These are phyloP conservation scores for Chlorospingus flavigularis DNA, from an alignment of 2,797 vertebrate genomes.

Conservation along the genomic window DNA sequence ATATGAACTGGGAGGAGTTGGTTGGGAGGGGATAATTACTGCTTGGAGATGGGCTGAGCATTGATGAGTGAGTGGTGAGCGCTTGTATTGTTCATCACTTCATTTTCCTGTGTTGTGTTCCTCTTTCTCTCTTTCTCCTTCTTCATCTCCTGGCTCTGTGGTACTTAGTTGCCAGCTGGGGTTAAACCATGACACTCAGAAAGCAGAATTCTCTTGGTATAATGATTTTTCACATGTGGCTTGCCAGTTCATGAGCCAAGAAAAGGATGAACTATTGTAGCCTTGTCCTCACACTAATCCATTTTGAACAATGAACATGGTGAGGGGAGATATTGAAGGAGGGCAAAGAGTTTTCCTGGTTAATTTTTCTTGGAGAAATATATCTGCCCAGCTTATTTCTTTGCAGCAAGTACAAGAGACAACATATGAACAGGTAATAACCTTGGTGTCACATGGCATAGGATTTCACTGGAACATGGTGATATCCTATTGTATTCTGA, in stretches of 20 bases:
- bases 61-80: not conserved
- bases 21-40: not conserved
- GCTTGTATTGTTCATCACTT: not conserved
- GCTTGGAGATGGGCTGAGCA: not conserved
- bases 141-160: not conserved
- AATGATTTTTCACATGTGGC: not conserved
- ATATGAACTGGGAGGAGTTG: not conserved
- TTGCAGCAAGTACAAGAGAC: not conserved
- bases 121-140: too few relatives aligned
- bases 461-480: not conserved
- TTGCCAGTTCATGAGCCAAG: not conserved
- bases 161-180: not conserved
- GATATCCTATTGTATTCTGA: not conserved
- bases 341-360: not conserved
- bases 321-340: not conserved
- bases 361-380: not conserved
- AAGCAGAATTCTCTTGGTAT: not conserved
- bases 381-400: not conserved
- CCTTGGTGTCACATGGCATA: not conserved
- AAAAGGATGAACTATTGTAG: not conserved
- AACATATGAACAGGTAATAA: not conserved
- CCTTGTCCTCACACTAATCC: not conserved
- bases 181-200: not conserved
- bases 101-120: not conserved
- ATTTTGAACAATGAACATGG: not conserved